A percentile compares a stretch with the other conserved stretches of the same genome.
Evolutionary conservation across 2,797 vertebrate species (phyloP).

Genomic region (Clamator glandarius): DNA sequence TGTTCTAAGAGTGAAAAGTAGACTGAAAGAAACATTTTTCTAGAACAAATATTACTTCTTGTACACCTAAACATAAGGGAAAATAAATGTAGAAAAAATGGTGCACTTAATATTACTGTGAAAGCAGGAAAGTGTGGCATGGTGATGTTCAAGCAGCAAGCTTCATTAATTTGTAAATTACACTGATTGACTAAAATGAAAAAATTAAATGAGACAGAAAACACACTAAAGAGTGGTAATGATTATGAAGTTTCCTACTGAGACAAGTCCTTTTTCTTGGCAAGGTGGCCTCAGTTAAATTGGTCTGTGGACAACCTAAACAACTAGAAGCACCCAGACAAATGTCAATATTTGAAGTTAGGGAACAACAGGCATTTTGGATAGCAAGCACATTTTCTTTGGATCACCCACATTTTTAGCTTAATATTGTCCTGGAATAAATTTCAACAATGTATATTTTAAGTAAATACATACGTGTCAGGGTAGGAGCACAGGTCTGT

Average conservation of each 20-base stretch:
- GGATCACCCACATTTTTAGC: conserved; percentile 57
- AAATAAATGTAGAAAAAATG: background rate
- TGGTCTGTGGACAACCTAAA: conserved; percentile 76
- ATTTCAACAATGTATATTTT: conserved; percentile 42
- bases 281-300: conserved; percentile 37
- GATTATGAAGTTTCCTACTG: conserved; percentile 57
- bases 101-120: background rate
- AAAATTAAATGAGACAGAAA: conserved; percentile 54
- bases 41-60: background rate
- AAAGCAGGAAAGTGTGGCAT: background rate
- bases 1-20: background rate
- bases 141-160: conserved; percentile 10
- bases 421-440: conserved; percentile 56
- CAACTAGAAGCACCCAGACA: conserved; percentile 73
- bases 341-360: conserved; percentile 78
- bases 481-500: background rate
- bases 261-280: conserved; percentile 61
- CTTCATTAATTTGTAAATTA: conserved; percentile 25
- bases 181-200: conserved; percentile 39
- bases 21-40: background rate
- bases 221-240: conserved; percentile 31
- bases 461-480: background rate
- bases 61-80: background rate
- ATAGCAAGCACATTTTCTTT: conserved; percentile 74
- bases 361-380: conserved; percentile 69